These are phyloP conservation scores for Ectemnius continuus DNA, from an alignment of 2,888 invertebrate species.

Conservation along the genomic window DNA sequence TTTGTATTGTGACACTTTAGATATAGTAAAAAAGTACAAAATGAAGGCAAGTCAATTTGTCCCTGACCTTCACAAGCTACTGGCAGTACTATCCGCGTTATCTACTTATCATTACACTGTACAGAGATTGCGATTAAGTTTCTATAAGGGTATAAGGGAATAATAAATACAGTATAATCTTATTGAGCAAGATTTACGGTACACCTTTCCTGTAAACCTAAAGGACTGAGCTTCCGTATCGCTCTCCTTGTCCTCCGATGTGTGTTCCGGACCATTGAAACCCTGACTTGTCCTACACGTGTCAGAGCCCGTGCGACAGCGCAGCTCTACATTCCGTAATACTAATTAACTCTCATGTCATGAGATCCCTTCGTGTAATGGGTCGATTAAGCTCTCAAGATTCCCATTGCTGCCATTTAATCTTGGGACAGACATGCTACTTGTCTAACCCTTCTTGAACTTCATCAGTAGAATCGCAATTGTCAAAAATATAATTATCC, in stretches of 20 bases:
- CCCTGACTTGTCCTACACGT: no score
- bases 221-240: no score
- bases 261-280: no score
- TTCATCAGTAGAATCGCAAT: constrained; percentile 87
- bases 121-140: constrained; percentile 19
- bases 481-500: constrained; percentile 88
- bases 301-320: neutral
- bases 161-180: constrained; percentile 37
- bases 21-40: no score
- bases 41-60: no score
- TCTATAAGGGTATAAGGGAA: neutral
- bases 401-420: neutral
- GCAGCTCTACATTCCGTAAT: neutral
- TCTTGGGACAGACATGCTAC: neutral
- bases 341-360: no score
- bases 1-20: no score
- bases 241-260: no score
- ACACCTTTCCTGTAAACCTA: constrained; percentile 2
- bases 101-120: constrained; percentile 23
- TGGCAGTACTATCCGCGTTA: neutral
- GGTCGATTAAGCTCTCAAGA: no score
- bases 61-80: neutral
- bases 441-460: constrained; percentile 87
- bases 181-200: constrained; percentile 39
- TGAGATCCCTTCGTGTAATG: no score